Percentiles rank a stretch among this genome's conserved stretches.
Evolutionary conservation across 2,113 vertebrate species (phyloP).

Genomic region (Cebidichthys violaceus): DNA sequence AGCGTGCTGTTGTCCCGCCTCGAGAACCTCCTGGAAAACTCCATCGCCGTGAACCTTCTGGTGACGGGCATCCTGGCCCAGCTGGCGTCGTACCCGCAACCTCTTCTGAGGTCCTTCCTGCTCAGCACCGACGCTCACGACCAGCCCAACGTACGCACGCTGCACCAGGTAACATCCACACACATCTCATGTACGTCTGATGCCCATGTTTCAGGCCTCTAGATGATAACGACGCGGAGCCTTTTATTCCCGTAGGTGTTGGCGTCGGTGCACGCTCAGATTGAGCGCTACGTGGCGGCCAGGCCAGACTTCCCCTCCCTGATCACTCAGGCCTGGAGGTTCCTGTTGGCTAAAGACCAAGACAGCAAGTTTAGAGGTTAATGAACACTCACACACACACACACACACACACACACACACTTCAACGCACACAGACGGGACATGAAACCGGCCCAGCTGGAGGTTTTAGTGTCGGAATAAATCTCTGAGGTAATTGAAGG

Average conservation of each 20-base stretch:
- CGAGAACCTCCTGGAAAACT: constrained; percentile 97
- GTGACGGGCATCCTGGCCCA: constrained; percentile 94
- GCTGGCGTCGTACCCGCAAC: constrained; percentile 94
- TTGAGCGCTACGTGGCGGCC: constrained; percentile 87
- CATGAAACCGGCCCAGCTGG: too few species aligned
- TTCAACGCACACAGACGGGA: too few species aligned
- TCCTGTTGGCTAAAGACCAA: constrained; percentile 90
- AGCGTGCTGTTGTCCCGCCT: constrained; percentile 94
- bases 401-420: neutral
- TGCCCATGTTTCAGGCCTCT: neutral
- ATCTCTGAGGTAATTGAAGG: too few species aligned
- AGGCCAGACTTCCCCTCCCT: constrained; percentile 89
- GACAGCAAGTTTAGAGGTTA: constrained; percentile 80
- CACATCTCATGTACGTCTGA: too few species aligned
- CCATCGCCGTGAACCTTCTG: constrained; percentile 93
- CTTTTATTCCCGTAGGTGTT: constrained; percentile 83
- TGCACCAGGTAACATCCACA: constrained; percentile 89
- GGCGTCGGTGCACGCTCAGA: constrained; percentile 91
- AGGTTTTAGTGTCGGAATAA: too few species aligned
- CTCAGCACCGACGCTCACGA: constrained; percentile 88
- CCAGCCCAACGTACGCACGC: constrained; percentile 87
- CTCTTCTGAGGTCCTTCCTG: constrained; percentile 91
- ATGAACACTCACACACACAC: neutral
- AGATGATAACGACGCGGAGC: neutral
- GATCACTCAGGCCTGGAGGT: constrained; percentile 90